phyloP scores from a whole-genome alignment of 1,140 invertebrate genomes.

The Lerema accius region DNA sequence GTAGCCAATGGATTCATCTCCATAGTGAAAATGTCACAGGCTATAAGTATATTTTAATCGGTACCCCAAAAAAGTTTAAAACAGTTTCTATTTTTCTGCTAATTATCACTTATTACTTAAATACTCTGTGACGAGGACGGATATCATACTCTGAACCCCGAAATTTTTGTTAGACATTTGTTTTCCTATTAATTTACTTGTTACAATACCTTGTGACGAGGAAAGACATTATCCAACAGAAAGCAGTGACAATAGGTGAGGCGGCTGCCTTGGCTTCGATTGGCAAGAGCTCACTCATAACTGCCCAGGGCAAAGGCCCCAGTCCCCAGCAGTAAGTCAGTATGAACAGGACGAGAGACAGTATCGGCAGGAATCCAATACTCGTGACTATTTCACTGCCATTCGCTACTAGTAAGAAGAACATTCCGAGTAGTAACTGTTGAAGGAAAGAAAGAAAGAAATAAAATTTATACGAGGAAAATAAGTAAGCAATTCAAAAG shows the following conservation, averaged over 20 bases:
- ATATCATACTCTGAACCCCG: too few species aligned
- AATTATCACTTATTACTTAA: too few species aligned
- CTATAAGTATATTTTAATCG: too few species aligned
- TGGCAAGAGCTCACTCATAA: conserved; percentile 93
- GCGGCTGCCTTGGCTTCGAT: conserved; percentile 89
- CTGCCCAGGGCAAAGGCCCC: conserved; percentile 93
- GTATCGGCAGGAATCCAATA: conserved; percentile 86
- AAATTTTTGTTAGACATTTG: too few species aligned
- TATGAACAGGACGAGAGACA: conserved; percentile 86
- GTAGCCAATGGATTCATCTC: too few species aligned
- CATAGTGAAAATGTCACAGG: too few species aligned
- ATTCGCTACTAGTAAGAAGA: conserved; percentile 84
- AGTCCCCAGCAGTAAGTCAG: conserved; percentile 88
- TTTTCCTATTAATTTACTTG: too few species aligned
- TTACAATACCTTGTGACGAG: conserved; percentile 11
- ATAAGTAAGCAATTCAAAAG: too few species aligned
- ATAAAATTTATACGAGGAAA: too few species aligned
- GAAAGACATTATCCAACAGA: conserved; percentile 88
- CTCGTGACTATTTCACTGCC: conserved; percentile 71
- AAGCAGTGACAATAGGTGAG: conserved; percentile 88
- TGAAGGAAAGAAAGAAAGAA: conserved; percentile 36
- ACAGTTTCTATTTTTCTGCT: too few species aligned
- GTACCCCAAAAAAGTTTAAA: too few species aligned
- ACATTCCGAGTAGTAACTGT: conserved; percentile 84
- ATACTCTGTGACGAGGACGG: too few species aligned